Evolutionary conservation across 2,888 invertebrate species (phyloP), one percentile per base, ranked within the genome.

Genomic region (Thera obeliscata): DNA sequence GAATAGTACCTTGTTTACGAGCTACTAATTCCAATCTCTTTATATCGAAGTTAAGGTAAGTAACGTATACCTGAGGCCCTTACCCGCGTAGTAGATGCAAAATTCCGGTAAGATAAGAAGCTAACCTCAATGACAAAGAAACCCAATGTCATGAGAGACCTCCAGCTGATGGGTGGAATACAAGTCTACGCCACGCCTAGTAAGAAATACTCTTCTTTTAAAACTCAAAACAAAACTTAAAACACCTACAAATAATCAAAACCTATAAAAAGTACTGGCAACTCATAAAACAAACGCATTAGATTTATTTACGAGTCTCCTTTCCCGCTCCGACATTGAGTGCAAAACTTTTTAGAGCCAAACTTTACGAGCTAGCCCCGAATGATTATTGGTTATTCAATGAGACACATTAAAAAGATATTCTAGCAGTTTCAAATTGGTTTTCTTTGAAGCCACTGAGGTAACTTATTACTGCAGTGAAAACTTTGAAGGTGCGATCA

Each of bases 301-400:
- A 81, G 75, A 76, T 70, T 76, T 76, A 86, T 87, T 87, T 87
- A 87, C 79, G 86, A 81, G 55, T 70, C 73, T 78, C 77, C 78
- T 65, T 61, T 57, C 55, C 61, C 67, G 67, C 72, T 63, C 69
- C 68, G 82, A 83, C 82, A 74, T 82, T 78, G 79, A 82, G 82
- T 78, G 81, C 80, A 75, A 79, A 82, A 89, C 81, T 87, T 88
- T 88, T 89, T 86, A 87, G 81, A 78, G 79, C 56, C 68, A 38
- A 56, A 70, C 55, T 87, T 88, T 88, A 89, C 79, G 86, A 81
- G 43, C 76, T 61, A 67, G 64, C 69, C 69, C 73, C 76, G 75
- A 74, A 75, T 77, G 78, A 81, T 83, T 79, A 81, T 82, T 78
- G 79, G 76, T 79, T 79, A 80, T 81, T 79, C 80, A 80, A 77